Evolutionary conservation across 2,888 invertebrate genomes (phyloP), one percentile per base, ranked within the genome.

Genomic region (Eupithecia exiguata): DNA sequence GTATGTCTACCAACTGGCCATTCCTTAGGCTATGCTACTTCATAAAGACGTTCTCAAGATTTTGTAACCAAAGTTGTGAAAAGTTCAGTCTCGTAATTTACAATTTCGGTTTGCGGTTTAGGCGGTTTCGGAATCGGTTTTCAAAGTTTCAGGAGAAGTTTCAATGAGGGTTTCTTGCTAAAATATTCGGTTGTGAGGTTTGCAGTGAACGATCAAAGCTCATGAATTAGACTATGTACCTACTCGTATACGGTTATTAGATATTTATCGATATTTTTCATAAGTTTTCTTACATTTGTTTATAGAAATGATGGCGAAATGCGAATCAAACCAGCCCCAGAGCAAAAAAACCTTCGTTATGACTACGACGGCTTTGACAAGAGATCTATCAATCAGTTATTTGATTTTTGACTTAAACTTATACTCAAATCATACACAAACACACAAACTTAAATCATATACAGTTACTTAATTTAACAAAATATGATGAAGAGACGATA

Each of bases 1-100:
- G 68, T 65, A 65, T 77, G 66, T 77, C 68, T 25, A 38, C 62
- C 53, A n/a, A 63, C 70, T 72, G 63, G 70, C 76, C 75, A 80
- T 82, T 82, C 80, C 80, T 83, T 78, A 76, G 78, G 76, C 83
- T 82, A 84, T 84, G 82, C 81, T 81, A 84, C 84, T 85, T 84
- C 83, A 70, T 70, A 77, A 77, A 79, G 80, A 77, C 76, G 77
- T 77, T 77, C 82, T 81, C 79, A 83, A 84, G 84, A 85, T 85
- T 85, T 77, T 77, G 80, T 78, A 72, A 79, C 81, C 80, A 77
- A 80, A 77, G 73, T 81, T 81, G 74, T 77, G 75, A 82, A 66
- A 66, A 85, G 79, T 81, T 82, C 79, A 80, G 69, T 71, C 80
- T 81, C 80, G 80, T 82, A 82, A 79, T 82, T 81, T 82, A 79